Evolutionary conservation across 2,888 invertebrate species (phyloP), one percentile per base, ranked within the genome.

Genomic region (Cyaniris semiargus): DNA sequence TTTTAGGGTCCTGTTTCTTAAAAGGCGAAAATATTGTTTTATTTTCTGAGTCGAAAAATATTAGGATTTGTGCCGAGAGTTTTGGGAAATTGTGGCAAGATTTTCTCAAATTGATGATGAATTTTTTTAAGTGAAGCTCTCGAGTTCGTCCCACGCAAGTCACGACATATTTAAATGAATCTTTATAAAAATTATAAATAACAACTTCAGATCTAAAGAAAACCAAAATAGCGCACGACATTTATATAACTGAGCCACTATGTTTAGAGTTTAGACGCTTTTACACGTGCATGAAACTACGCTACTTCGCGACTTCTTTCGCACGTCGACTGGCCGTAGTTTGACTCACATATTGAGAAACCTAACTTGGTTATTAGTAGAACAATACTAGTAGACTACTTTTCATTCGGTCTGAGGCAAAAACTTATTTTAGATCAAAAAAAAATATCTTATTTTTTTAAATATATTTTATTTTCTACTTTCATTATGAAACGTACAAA

Each of bases 1-100:
- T 31, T 60, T 66, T 31, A 66, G 66, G 66, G 66, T 27, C 66
- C 27, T 66, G 66, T 31, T 60, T 66, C 66, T 66, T 66, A 27
- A 66, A 66, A 66, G 27, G 66, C 27, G 27, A 66, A 58, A 58
- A 27, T 66, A 66, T 66, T 31, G 27, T 66, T 66, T 27, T 66
- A 18, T 31, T 66, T 66, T 66, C 27, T 15, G 18, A 3, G 15
- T 15, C 13, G 66, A 31, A 27, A 15, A 66, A 31, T 27, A 31
- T 27, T 66, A 3, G 66, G 66, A 15, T 66, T 27, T 60, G 21
- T 23, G 60, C 23, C 23, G 27, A 27, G 18, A 15, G 31, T 60
- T 60, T 23, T 0, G 6, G 1, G 10, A 66, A 66, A 10, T 2
- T 6, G 4, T 27, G 6, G 38, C 44, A 44, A 23, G 21, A 23